Evolutionary conservation across 2,888 invertebrate species (phyloP), one percentile per base, ranked within the genome.

Genomic region (Yponomeuta sedellus): DNA sequence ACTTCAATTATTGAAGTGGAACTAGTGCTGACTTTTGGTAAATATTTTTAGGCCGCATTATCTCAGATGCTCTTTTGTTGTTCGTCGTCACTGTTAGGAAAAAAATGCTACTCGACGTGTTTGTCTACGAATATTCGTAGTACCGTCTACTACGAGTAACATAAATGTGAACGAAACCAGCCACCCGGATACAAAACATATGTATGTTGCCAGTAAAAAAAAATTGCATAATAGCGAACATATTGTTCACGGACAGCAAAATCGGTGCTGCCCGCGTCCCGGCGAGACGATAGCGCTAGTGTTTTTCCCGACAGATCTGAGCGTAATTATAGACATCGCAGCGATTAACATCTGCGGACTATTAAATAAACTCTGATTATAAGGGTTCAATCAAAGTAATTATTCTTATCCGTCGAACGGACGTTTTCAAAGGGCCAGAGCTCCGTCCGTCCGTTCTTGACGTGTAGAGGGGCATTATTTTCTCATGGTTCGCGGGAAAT

Each of bases 321-420:
- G 78, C 80, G 81, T 87, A 90, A 91, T 90, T 91, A 88, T 87
- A 86, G 86, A 73, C 80, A 77, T 82, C 78, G 79, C 79, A 75
- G 76, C 90, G 89, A 89, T 91, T 89, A 89, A 90, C 91, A 91
- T 89, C 90, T 91, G 91, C 88, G 85, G 86, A 88, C 89, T 89
- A 87, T 88, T 87, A 89, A 86, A 89, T 88, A 86, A 88, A 87
- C 80, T 84, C 81, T 75, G 85, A 85, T 86, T 88, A 88, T 88
- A 89, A 86, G 86, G 88, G 86, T 88, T 90, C 90, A 88, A 89
- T 88, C 88, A 86, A 88, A 88, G 89, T 90, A 91, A 91, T 91
- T 90, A 90, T 90, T 90, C 87, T 88, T 90, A 90, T 90, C 90
- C 89, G 90, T 87, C 89, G 88, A 90, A 83, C 89, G 88, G 90